Base-by-base conservation (phyloP, 2,888 invertebrate genomes). In the Trachelus tabidus region DNA sequence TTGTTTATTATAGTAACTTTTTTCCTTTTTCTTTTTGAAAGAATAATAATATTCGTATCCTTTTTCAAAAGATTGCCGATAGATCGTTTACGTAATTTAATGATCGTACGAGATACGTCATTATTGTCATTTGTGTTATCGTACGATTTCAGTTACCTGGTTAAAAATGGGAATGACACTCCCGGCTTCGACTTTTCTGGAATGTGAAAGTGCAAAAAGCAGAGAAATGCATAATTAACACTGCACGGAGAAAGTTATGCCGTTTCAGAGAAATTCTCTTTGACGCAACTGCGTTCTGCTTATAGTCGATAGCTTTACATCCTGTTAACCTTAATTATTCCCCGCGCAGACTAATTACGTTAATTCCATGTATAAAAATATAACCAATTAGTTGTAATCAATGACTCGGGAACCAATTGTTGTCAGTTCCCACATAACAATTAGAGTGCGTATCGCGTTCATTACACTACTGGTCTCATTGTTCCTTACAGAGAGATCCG, bases 401-500 rank as follows among this genome's bases (percentile, higher is more conserved):
- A 56, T 56, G 56, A 56, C 56, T 9, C 9, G 56, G 56, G 56
- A 56, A 56, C 9, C 56, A 56, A 56, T 56, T 56, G 9, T 23
- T 56, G 9, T 23, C 23, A 56, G 9, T 56, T 56, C 56, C 56
- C 56, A 56, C 23, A 56, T 56, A 56, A 56, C 23, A 56, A 56
- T 56, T 23, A 23, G 56, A 56, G 56, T 56, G 56, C 56, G 56
- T 9, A 56, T 56, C 56, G 23, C 56, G 56, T 56, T 56, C 56
- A 56, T 56, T 56, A 56, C 23, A 56, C 56, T 56, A 56, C 56
- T 56, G 56, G 56, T 56, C 56, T 56, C 23, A 56, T 56, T 56
- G 9, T 56, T 56, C 56, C 56, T 56, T 56, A 56, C 23, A 56
- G 23, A 23, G 71, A 71, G 12, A 34, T 78, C 77, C 81, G 79